phyloP scores from a whole-genome alignment of 1,140 invertebrate species.

The Bicyclus anynana region DNA sequence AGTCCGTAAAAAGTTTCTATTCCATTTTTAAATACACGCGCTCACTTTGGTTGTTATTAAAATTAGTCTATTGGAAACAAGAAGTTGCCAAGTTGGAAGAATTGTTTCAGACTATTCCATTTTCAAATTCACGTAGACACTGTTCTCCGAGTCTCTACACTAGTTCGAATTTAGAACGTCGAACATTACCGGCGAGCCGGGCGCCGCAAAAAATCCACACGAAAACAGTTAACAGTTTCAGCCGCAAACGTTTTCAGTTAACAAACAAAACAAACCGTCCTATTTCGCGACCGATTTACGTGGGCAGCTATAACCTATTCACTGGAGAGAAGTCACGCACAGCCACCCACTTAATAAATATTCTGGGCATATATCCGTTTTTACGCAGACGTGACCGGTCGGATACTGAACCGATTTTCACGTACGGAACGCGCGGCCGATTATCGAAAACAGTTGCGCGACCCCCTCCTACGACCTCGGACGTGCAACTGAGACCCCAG shows the following conservation, averaged over 20 bases:
- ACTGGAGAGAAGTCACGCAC: slow-evolving; percentile 74
- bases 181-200: slow-evolving; percentile 24
- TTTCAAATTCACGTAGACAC: slow-evolving; percentile 16
- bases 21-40: slow-evolving; percentile 21
- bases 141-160: slow-evolving; percentile 4
- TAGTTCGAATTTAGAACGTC: slow-evolving; percentile 6
- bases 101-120: slow-evolving; percentile 13
- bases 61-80: slow-evolving; percentile 2
- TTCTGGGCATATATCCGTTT: slow-evolving; percentile 77
- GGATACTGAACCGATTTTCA: slow-evolving; percentile 71
- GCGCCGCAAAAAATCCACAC: slow-evolving; percentile 30
- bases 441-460: slow-evolving; percentile 76
- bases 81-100: neutral
- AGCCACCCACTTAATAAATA: slow-evolving; percentile 76
- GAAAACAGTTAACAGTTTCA: slow-evolving; percentile 30
- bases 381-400: slow-evolving; percentile 72
- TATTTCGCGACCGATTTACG: slow-evolving; percentile 65
- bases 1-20: slow-evolving; percentile 27
- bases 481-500: slow-evolving; percentile 74
- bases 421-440: slow-evolving; percentile 73
- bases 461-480: slow-evolving; percentile 68
- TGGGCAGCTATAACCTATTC: slow-evolving; percentile 47
- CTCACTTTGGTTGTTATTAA: slow-evolving; percentile 3
- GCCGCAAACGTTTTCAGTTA: slow-evolving; percentile 54
- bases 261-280: slow-evolving; percentile 61